Base-by-base conservation (phyloP, 2,797 vertebrate species). In the Parambassis ranga region DNA sequence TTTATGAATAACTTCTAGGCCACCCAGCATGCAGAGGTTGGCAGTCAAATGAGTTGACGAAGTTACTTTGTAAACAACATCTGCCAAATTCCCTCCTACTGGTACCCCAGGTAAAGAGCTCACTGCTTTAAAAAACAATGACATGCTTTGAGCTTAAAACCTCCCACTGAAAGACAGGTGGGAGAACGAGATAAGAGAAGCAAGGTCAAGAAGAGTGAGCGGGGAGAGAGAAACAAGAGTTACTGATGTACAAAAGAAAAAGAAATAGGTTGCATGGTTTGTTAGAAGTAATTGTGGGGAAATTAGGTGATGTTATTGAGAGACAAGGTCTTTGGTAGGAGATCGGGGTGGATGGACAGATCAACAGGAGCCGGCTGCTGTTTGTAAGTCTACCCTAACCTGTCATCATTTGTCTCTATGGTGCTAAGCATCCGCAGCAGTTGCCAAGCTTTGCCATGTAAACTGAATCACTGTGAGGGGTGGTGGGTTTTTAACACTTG, bases 61-160 rank as follows among this genome's bases (percentile, higher is more conserved):
- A 66, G 77, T 50, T 64, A 33, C 23, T 37, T 61, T 67, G 65
- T 67, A 77, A 83, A 72, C 73, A 79, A 79, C 73, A 77, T 75
- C 64, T 77, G 67, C 56, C 57, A 61, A 38, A 46, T 47, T 55
- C 36, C 39, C 49, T 60, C 67, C 74, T 32, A 53, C 57, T 60
- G 66, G 44, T 55, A 38, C 30, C 30, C 22, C 35, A 28, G 33
- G 56, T 70, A 68, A 58, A 62, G 47, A 60, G 56, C 44, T 50
- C 27, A 60, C 57, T 27, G 60, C 48, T 53, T 56, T 65, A 39
- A 30, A 57, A 56, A 46, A 65, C 44, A 75, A 46, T 44, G 55
- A 55, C 48, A 47, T 15, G 59, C 19, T 39, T 32, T 33, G 48
- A 46, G 56, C 38, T 56, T 47, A 63, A 65, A 76, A 58, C 50